Percentiles rank a stretch among this genome's conserved stretches.
phyloP scores from a whole-genome alignment of 2,888 invertebrate species.

The Geotrupes spiniger region DNA sequence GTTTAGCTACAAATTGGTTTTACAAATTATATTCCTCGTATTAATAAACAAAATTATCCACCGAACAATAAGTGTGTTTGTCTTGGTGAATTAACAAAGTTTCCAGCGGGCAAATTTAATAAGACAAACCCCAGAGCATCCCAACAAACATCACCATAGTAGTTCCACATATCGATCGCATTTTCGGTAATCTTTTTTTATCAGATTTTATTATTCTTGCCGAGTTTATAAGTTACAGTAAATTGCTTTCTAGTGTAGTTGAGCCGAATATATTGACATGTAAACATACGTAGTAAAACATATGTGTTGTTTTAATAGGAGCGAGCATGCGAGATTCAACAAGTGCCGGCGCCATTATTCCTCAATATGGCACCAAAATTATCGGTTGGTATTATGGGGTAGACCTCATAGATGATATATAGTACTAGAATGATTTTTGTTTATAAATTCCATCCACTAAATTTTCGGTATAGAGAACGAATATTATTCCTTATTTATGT shows the following conservation, averaged over 20 bases:
- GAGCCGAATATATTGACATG: slow-evolving; percentile 19
- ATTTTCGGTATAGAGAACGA: slow-evolving; percentile 5
- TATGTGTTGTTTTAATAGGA: slow-evolving; percentile 43
- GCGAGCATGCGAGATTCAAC: slow-evolving; percentile 66
- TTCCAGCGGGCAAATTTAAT: slow-evolving; percentile 24
- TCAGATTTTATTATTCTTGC: no score
- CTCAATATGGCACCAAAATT: slow-evolving; percentile 62
- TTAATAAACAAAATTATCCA: background rate
- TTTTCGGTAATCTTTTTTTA: slow-evolving; percentile 13
- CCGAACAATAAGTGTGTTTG: slow-evolving; percentile 17
- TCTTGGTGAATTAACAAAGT: slow-evolving; percentile 25
- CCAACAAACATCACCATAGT: slow-evolving; percentile 5
- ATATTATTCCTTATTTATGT: slow-evolving; percentile 3
- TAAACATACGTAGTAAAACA: slow-evolving; percentile 35
- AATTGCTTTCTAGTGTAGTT: slow-evolving; percentile 14
- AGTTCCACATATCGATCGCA: background rate
- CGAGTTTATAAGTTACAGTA: slow-evolving; percentile 31
- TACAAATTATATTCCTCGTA: slow-evolving; percentile 10
- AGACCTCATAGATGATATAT: slow-evolving; percentile 20
- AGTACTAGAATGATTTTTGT: background rate
- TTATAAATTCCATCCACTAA: slow-evolving; percentile 5
- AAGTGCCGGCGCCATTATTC: slow-evolving; percentile 66
- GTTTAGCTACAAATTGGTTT: slow-evolving; percentile 18
- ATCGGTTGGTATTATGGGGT: slow-evolving; percentile 53
- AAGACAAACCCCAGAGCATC: slow-evolving; percentile 29